A percentile compares a stretch with the other conserved stretches of the same genome.
Evolutionary conservation across 2,113 vertebrate species (phyloP).

Genomic region (Atrichornis clamosus): DNA sequence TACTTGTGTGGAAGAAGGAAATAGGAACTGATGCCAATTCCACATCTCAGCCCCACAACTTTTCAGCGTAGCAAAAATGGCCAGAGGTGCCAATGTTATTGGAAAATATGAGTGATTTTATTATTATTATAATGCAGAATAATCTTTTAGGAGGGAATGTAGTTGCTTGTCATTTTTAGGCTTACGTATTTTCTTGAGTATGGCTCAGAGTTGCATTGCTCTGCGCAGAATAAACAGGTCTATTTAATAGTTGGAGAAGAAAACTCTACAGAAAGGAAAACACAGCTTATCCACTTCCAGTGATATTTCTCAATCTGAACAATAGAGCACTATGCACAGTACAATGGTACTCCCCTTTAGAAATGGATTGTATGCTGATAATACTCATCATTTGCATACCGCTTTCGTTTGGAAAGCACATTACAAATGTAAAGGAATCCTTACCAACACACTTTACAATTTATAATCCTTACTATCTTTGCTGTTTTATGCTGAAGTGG

Average conservation of each 20-base stretch:
- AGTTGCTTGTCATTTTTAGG: not conserved
- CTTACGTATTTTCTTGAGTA: not conserved
- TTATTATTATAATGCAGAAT: not conserved
- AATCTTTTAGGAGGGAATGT: not conserved
- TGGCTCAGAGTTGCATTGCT: not conserved
- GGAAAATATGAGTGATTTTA: not conserved
- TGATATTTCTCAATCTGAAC: conserved; percentile 20
- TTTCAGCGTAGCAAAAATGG: not conserved
- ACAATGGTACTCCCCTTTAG: not conserved
- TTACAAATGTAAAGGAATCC: conserved; percentile 16
- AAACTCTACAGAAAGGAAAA: not conserved
- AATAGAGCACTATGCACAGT: not conserved
- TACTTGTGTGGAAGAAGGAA: not conserved
- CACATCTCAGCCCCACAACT: not conserved
- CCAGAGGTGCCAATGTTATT: not conserved
- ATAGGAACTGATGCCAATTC: not conserved
- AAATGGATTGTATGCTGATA: conserved; percentile 33
- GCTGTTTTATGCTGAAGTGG: not conserved
- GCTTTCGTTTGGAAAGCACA: conserved; percentile 21
- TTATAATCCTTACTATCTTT: conserved; percentile 8
- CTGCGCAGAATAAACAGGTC: not conserved
- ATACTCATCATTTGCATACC: conserved; percentile 22
- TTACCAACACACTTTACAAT: not conserved
- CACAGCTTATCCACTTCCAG: not conserved
- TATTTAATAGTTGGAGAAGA: not conserved